A percentile compares a stretch with the other conserved stretches of the same genome.
phyloP scores from a whole-genome alignment of 2,797 vertebrate genomes.

The Catamblyrhynchus diadema region DNA sequence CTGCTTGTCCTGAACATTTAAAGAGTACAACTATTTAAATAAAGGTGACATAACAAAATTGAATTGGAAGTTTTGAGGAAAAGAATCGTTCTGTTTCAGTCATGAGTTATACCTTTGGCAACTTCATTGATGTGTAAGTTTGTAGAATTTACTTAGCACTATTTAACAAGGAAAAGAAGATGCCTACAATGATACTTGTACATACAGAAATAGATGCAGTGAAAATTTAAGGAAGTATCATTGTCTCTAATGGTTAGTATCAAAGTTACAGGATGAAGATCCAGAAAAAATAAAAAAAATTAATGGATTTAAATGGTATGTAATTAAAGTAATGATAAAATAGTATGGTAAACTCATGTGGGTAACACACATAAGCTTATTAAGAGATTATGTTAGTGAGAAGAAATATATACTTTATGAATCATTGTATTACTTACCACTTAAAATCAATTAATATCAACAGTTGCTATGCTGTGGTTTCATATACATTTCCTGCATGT shows the following conservation, averaged over 20 bases:
- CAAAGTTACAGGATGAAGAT: neutral
- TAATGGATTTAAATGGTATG: accelerated
- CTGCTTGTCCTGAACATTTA: neutral
- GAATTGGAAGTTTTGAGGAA: neutral
- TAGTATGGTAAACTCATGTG: neutral
- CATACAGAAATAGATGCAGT: neutral
- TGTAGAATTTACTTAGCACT: neutral
- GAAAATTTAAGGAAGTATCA: neutral
- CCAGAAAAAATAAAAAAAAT: neutral
- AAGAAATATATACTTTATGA: slow-evolving; percentile 38
- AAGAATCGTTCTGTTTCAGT: neutral
- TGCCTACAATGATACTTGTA: neutral
- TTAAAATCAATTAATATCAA: neutral
- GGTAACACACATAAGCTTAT: neutral
- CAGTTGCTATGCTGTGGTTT: neutral
- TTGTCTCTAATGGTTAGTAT: neutral
- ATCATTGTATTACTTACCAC: slow-evolving; percentile 5
- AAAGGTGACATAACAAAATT: neutral
- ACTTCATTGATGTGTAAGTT: neutral
- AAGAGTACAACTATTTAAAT: neutral
- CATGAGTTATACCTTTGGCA: neutral
- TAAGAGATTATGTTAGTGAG: neutral
- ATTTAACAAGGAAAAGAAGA: neutral
- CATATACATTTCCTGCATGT: neutral
- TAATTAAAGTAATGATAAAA: neutral